Evolutionary conservation across 2,888 invertebrate genomes (phyloP), one percentile per base, ranked within the genome.

Genomic region (Drosophila longiperda): DNA sequence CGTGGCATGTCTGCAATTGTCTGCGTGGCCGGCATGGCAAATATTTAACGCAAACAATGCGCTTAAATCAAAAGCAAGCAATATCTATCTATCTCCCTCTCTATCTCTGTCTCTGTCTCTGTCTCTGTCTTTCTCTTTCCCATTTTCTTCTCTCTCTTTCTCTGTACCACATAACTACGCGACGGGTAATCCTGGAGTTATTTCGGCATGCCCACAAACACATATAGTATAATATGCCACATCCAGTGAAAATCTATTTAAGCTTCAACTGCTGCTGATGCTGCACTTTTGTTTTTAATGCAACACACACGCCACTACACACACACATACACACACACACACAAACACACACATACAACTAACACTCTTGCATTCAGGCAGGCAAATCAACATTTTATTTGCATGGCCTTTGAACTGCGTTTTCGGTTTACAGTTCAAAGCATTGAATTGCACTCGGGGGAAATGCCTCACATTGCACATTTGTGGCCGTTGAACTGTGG

Each of bases 21-120:
- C 86, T 88, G 86, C 87, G 87, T 87, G 87, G 83, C 87, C 90
- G 75, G 90, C 90, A 87, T 87, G 78, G 78, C 89, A 87, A 89
- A 87, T 82, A 87, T 87, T 87, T 87, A 85, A 79, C 76, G 64
- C 83, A 89, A 89, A 89, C 87, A 89, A 87, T 80, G 80, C 88
- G 80, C 87, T 87, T 87, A 87, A 87, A 87, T 87, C 87, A 89
- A 89, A 87, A 87, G 86, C 87, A 58, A 78, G 78, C 79, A 82
- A 87, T 78, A 82, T 84, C 87, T 17, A 2, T n/a, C 8, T 8
- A 7, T 3, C n/a, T 17, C n/a, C 9, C 40, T 45, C 45, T 20
- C n/a, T 11, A 0, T 0, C 9, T 4, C 8, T 8, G 8, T 38
- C 11, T 42, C 12, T 42, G 5, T n/a, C 1, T n/a, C 11, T 12